phyloP scores from a whole-genome alignment of 2,888 invertebrate genomes.

The Polylopha cassiicola region DNA sequence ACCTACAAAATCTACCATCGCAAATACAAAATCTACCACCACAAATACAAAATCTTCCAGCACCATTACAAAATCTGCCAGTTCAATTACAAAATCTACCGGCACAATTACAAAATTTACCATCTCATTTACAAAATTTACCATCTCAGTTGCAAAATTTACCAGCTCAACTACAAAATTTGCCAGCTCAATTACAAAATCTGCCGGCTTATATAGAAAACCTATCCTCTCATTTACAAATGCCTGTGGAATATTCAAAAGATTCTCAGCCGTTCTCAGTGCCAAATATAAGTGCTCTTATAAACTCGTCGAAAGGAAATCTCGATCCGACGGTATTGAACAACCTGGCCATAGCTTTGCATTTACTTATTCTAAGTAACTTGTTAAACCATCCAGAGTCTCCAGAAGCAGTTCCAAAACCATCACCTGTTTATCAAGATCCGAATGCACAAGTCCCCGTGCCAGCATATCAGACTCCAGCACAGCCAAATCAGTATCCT shows the following conservation, averaged over 20 bases:
- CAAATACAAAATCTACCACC: too few relatives aligned
- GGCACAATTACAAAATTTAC: neutral
- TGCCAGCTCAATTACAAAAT: neutral
- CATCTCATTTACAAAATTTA: neutral
- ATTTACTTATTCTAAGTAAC: constrained; percentile 55
- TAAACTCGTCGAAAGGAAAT: constrained; percentile 8
- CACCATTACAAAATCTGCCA: neutral
- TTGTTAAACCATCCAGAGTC: constrained; percentile 44
- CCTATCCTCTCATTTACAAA: too few relatives aligned
- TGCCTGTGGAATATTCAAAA: too few relatives aligned
- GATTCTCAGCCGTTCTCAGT: constrained; percentile 8
- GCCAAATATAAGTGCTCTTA: constrained; percentile 7
- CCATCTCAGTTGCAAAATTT: neutral
- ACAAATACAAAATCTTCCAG: neutral
- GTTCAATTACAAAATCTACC: neutral
- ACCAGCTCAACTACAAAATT: neutral
- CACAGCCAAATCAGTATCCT: neutral
- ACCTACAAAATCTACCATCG: too few relatives aligned
- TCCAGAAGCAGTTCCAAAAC: constrained; percentile 8
- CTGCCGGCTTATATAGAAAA: neutral
- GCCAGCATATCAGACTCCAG: constrained; percentile 2
- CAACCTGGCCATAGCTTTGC: constrained; percentile 60
- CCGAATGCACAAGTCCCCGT: constrained; percentile 6
- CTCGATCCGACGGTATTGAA: constrained; percentile 53
- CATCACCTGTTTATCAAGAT: constrained; percentile 14